A percentile compares a stretch with the other conserved stretches of the same genome.
These are phyloP conservation scores for Trachymyrmex septentrionalis DNA, from an alignment of 1,140 invertebrate genomes.

Conservation along the genomic window DNA sequence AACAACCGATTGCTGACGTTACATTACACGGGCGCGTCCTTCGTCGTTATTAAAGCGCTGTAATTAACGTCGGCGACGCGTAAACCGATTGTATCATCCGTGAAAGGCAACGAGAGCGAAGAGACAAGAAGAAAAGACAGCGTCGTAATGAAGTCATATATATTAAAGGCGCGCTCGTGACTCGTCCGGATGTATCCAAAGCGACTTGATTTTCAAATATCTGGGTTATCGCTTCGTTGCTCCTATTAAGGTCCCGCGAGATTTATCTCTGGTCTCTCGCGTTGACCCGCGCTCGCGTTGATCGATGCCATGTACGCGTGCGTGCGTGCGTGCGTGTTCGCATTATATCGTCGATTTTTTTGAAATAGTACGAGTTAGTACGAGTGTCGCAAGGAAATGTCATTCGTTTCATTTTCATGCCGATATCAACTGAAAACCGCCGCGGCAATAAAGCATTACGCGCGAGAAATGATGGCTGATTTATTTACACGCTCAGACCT, in stretches of 20 bases:
- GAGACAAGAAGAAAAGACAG: neutral
- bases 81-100: conserved; percentile 66
- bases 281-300: conserved; percentile 74
- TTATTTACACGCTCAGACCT: conserved; percentile 42
- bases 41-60: conserved; percentile 56
- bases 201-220: conserved; percentile 72
- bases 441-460: conserved; percentile 19
- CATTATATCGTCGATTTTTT: conserved; percentile 30
- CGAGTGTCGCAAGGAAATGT: conserved; percentile 2
- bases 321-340: neutral
- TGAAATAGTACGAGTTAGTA: conserved; percentile 44
- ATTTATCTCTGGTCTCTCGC: conserved; percentile 76
- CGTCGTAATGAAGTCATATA: conserved; percentile 1
- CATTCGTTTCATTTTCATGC: conserved; percentile 8
- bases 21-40: conserved; percentile 35
- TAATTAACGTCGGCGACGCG: neutral
- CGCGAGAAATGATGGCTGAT: conserved; percentile 50
- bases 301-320: conserved; percentile 57
- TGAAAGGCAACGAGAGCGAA: conserved; percentile 11
- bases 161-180: neutral
- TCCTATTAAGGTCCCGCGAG: conserved; percentile 75
- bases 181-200: neutral
- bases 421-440: conserved; percentile 15
- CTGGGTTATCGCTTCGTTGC: conserved; percentile 82
- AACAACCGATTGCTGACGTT: conserved; percentile 4